Base-by-base conservation (phyloP, 2,888 invertebrate species). In the Sepiola atlantica region DNA sequence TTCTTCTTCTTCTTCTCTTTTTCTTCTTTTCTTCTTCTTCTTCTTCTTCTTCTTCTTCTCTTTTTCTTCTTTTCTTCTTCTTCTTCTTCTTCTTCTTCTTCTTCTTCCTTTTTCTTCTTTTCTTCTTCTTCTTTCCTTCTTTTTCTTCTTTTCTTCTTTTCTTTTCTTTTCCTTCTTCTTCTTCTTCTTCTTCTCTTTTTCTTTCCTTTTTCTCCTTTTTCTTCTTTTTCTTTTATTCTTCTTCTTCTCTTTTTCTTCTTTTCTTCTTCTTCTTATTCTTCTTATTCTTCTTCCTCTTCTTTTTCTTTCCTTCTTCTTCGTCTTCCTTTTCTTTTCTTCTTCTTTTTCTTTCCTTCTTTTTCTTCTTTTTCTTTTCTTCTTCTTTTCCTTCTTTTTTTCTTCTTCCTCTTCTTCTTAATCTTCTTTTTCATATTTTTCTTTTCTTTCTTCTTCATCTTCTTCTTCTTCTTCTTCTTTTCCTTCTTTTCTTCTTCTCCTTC, bases 401-500 rank as follows among this genome's bases (percentile, higher is more conserved):
- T 10, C 28, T 77, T 10, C n/a, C 6, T 28, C 1, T 28, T n/a
- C 14, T n/a, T 28, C 45, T 45, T 45, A 45, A 45, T 28, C 1
- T 14, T 77, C 14, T 77, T n/a, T n/a, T n/a, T 77, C 28, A 28
- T 14, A 4, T 24, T n/a, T 2, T 77, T 24, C n/a, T 14, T 77
- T 24, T 77, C n/a, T 32, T 1, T 0, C 14, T n/a, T 77, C 14
- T 0, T n/a, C 1, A 0, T 14, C 18, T 14, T n/a, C n/a, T 77
- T n/a, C 18, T n/a, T 16, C 12, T 77, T 1, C 18, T 8, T 10
- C 28, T 21, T 24, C 21, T 61, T 24, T 24, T 6, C 24, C 1
- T 61, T 0, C 21, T 21, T 24, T 21, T 21, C 18, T 77, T n/a
- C n/a, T n/a, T 77, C 14, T 77, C 12, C 18, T 16, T n/a, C n/a